A percentile compares a stretch with the other conserved stretches of the same genome.
Conservation (phyloP, 2,113 vertebrate genomes). For the Nothocercus julius region DNA sequence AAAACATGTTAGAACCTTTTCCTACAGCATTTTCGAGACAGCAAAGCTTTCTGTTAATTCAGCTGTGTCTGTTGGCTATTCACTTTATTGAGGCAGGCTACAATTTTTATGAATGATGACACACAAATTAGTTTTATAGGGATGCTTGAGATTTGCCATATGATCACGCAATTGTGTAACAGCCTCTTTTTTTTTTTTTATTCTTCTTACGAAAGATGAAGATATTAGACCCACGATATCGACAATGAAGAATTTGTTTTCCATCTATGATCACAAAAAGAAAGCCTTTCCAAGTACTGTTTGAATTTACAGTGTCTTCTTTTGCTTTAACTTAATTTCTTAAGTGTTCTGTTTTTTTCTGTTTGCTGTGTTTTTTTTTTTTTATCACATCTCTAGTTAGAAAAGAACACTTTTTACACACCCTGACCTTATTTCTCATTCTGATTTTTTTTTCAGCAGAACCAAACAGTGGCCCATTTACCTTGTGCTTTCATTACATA, state of each 20-base stretch:
- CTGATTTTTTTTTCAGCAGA: not conserved
- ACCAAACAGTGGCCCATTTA: not conserved
- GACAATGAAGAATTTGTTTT: not conserved
- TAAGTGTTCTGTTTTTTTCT: not conserved
- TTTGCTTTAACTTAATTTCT: conserved; percentile 18
- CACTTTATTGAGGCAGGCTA: not conserved
- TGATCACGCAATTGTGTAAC: not conserved
- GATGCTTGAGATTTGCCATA: not conserved
- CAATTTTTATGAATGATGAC: not conserved
- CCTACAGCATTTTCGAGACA: not conserved
- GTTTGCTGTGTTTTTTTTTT: not conserved
- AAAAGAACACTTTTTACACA: not conserved
- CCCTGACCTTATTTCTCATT: not conserved
- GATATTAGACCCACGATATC: not conserved
- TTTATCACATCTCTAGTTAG: not conserved
- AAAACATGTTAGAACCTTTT: not conserved
- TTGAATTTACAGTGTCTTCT: not conserved
- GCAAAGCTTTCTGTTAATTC: not conserved
- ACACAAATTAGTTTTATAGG: not conserved
- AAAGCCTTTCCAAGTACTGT: conserved; percentile 9
- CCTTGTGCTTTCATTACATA: not conserved
- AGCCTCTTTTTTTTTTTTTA: not conserved
- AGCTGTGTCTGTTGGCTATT: not conserved
- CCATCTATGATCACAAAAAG: not conserved
- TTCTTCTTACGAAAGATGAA: not conserved